phyloP scores from a whole-genome alignment of 2,797 vertebrate genomes.

The Macropus fuliginosus region DNA sequence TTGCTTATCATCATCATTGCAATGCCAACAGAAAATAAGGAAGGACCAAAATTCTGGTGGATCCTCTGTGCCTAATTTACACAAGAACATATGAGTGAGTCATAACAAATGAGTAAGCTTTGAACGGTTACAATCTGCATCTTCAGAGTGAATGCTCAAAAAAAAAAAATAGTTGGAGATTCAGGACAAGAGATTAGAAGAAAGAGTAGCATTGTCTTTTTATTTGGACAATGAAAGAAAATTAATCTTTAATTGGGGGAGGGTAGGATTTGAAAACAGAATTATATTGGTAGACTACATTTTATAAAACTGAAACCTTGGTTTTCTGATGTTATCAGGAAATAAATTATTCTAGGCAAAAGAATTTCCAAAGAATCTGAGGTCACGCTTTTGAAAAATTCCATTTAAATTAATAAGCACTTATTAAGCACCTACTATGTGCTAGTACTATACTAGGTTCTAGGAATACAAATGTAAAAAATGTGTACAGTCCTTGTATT shows the following conservation, averaged over 20 bases:
- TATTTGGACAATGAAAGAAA: neutral
- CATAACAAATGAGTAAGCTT: neutral
- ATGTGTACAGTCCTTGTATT: neutral
- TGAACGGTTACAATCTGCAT: neutral
- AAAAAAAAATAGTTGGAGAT: neutral
- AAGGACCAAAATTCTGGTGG: neutral
- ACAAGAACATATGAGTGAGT: neutral
- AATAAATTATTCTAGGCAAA: constrained; percentile 22
- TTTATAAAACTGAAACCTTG: neutral
- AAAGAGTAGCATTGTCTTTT: neutral
- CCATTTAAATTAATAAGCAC: neutral
- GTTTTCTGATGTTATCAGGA: neutral
- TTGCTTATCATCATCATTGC: neutral
- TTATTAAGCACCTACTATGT: neutral
- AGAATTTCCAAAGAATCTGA: neutral
- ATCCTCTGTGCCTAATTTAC: neutral
- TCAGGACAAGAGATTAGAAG: neutral
- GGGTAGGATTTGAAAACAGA: neutral
- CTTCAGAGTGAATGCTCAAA: neutral
- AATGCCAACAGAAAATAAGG: neutral
- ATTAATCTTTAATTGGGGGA: neutral
- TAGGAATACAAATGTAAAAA: neutral
- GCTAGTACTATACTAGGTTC: neutral
- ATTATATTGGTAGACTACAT: neutral
- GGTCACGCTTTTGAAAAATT: neutral